These are phyloP conservation scores for Azorinus chamasolen DNA, from an alignment of 2,888 invertebrate genomes.

Conservation along the genomic window DNA sequence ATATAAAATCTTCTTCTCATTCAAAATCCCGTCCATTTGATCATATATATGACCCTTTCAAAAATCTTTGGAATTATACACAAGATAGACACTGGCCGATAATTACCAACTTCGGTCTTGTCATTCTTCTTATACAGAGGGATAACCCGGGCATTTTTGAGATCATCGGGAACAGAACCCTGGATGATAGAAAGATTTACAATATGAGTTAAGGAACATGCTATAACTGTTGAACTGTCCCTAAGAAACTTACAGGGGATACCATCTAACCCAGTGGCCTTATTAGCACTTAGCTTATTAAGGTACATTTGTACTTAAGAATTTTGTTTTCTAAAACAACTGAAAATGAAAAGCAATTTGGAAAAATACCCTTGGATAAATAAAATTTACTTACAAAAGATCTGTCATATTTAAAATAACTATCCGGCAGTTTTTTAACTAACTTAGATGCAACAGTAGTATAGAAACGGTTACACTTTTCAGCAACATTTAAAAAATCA, in stretches of 20 bases:
- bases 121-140: constrained; percentile 8
- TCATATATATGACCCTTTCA: constrained; percentile 28
- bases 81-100: constrained; percentile 29
- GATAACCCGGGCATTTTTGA: too few species aligned
- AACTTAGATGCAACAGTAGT: too few species aligned
- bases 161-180: too few species aligned
- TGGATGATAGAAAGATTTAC: too few species aligned
- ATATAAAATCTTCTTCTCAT: constrained; percentile 2
- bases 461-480: too few species aligned
- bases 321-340: constrained; percentile 5
- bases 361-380: too few species aligned
- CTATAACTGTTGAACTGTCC: background rate
- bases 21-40: constrained; percentile 6
- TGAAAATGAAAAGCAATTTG: constrained; percentile 4
- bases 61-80: constrained; percentile 27
- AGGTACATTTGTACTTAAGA: constrained; percentile 27
- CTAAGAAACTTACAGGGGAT: constrained; percentile 12
- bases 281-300: constrained; percentile 5
- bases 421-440: too few species aligned
- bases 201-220: too few species aligned
- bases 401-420: too few species aligned
- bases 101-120: constrained; percentile 19
- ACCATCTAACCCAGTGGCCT: constrained; percentile 18
- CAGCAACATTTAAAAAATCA: too few species aligned
- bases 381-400: too few species aligned